Evolutionary conservation across 2,888 invertebrate species (phyloP), one percentile per base, ranked within the genome.

Genomic region (Venusia cambrica): DNA sequence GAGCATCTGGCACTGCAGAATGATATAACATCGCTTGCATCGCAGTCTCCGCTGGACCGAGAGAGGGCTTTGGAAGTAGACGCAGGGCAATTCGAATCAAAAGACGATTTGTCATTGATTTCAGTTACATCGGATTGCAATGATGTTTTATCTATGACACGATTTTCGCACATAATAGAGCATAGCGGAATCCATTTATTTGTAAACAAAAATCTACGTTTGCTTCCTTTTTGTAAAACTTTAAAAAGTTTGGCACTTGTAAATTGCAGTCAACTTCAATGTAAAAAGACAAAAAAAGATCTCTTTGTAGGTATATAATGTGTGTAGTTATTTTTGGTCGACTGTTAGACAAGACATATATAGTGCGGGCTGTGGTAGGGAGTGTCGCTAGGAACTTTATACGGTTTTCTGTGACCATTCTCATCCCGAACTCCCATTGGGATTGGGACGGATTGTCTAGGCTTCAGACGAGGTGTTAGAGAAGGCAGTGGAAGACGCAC

Each of bases 381-480:
- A n/a, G n/a, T n/a, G n/a, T n/a, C n/a, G n/a, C n/a, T n/a, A n/a
- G n/a, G n/a, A n/a, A n/a, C n/a, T n/a, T n/a, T n/a, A n/a, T n/a
- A n/a, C n/a, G n/a, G n/a, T n/a, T n/a, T n/a, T n/a, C n/a, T n/a
- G n/a, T n/a, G n/a, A n/a, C n/a, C n/a, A n/a, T n/a, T n/a, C n/a
- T n/a, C n/a, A n/a, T n/a, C n/a, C n/a, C n/a, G n/a, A n/a, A n/a
- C n/a, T n/a, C n/a, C n/a, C n/a, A n/a, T n/a, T n/a, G n/a, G n/a
- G n/a, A n/a, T n/a, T n/a, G n/a, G n/a, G n/a, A n/a, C n/a, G n/a
- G n/a, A n/a, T n/a, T n/a, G n/a, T 42, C 14, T 53, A 93, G 94
- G 90, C 93, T 14, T 88, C 89, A 0, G 91, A 91, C 37, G 89
- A 87, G 2, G 92, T 92, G 54, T 71, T 94, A 31, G 92, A 92